Percentiles rank a stretch among this genome's conserved stretches.
Evolutionary conservation across 2,113 vertebrate genomes (phyloP).

Genomic region (Nesoenas mayeri): DNA sequence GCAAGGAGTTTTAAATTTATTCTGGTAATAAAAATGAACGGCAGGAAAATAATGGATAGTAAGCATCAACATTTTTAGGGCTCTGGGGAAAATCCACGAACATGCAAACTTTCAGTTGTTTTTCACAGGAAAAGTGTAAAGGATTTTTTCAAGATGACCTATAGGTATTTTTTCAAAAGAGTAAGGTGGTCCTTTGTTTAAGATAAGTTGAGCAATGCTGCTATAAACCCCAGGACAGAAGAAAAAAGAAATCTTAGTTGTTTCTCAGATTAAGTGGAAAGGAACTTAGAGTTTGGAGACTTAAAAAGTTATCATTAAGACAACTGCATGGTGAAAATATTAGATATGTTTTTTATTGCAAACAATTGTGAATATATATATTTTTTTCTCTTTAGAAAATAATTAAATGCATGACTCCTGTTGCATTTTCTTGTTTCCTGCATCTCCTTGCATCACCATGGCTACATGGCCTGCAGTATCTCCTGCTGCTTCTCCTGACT

Average conservation of each 20-base stretch:
- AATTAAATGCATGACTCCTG: neutral
- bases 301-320: neutral
- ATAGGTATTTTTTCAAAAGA: neutral
- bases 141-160: neutral
- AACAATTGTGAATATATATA: neutral
- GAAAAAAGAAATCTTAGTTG: neutral
- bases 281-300: neutral
- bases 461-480: neutral
- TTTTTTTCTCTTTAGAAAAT: neutral
- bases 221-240: neutral
- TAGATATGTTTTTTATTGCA: neutral
- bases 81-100: neutral
- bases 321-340: conserved; percentile 25
- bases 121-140: neutral
- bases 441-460: neutral
- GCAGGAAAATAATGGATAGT: neutral
- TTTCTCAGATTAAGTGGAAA: neutral
- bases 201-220: neutral
- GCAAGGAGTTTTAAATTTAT: neutral
- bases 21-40: neutral
- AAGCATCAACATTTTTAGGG: neutral
- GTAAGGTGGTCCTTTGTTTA: neutral
- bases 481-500: neutral
- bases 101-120: neutral
- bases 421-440: neutral